phyloP scores from a whole-genome alignment of 2,113 vertebrate genomes.

The Stigmatopora nigra region DNA sequence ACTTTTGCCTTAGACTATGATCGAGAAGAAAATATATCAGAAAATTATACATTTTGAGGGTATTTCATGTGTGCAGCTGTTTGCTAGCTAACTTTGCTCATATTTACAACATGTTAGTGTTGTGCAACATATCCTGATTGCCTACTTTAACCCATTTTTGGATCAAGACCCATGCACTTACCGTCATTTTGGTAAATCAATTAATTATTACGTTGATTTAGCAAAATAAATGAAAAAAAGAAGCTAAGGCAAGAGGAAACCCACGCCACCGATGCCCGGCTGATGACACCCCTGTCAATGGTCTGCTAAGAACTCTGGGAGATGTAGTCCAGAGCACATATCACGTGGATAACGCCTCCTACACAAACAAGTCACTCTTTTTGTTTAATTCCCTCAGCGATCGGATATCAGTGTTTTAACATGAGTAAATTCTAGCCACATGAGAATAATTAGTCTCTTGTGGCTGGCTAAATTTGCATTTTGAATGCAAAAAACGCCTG shows the following conservation, averaged over 20 bases:
- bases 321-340: constrained; percentile 32
- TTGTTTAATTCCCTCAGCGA: neutral
- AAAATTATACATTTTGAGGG: neutral
- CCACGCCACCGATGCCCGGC: constrained; percentile 60
- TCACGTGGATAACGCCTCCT: neutral
- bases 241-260: constrained; percentile 44
- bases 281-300: constrained; percentile 52
- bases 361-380: neutral
- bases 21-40: neutral
- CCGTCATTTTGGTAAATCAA: constrained; percentile 56
- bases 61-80: neutral
- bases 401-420: neutral
- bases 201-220: neutral
- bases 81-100: constrained; percentile 47
- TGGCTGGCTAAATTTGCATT: neutral
- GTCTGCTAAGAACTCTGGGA: constrained; percentile 41
- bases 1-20: neutral
- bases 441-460: neutral
- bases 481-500: neutral
- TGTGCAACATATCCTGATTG: neutral
- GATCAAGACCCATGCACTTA: constrained; percentile 22
- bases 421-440: accelerated
- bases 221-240: neutral
- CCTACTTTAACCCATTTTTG: neutral
- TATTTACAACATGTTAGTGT: constrained; percentile 23